Conservation (phyloP, 2,888 invertebrate genomes). For the Steinernema carpocapsae region DNA sequence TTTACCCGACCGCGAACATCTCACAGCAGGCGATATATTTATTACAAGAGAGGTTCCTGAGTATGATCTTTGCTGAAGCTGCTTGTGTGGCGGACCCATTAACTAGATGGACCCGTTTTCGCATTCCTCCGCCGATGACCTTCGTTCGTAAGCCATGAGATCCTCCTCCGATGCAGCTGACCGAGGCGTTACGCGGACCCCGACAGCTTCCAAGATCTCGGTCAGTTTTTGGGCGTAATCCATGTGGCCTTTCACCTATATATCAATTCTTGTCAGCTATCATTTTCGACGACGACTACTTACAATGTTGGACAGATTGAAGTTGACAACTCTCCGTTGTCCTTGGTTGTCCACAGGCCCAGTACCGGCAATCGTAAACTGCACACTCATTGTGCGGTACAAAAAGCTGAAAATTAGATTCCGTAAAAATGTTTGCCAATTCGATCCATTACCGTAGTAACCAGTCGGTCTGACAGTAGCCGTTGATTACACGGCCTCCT, state of each 20-base stretch:
- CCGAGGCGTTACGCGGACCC: slow-evolving; percentile 48
- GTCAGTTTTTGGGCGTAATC: slow-evolving; percentile 66
- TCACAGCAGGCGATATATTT: no score
- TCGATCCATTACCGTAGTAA: slow-evolving; percentile 71
- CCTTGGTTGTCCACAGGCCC: slow-evolving; percentile 72
- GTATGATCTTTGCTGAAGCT: not conserved
- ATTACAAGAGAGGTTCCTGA: not conserved
- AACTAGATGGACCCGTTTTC: not conserved
- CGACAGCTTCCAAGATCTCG: slow-evolving; percentile 63
- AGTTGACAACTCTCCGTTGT: slow-evolving; percentile 74
- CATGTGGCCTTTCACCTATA: slow-evolving; percentile 66
- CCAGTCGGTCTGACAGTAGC: slow-evolving; percentile 77
- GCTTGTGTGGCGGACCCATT: not conserved
- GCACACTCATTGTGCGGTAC: slow-evolving; percentile 76
- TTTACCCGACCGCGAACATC: not conserved
- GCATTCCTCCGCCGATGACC: not conserved
- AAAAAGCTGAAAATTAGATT: slow-evolving; percentile 71
- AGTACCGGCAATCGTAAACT: slow-evolving; percentile 75
- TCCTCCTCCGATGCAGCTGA: slow-evolving; percentile 36
- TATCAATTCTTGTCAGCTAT: not conserved
- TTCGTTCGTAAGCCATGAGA: slow-evolving; percentile 37
- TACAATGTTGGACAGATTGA: slow-evolving; percentile 75
- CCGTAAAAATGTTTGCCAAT: not conserved
- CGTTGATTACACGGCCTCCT: slow-evolving; percentile 76
- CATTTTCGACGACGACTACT: no score